A percentile compares a stretch with the other conserved stretches of the same genome.
These are phyloP conservation scores for Scomberomorus guttatus DNA, from an alignment of 2,797 vertebrate species.

Conservation along the genomic window DNA sequence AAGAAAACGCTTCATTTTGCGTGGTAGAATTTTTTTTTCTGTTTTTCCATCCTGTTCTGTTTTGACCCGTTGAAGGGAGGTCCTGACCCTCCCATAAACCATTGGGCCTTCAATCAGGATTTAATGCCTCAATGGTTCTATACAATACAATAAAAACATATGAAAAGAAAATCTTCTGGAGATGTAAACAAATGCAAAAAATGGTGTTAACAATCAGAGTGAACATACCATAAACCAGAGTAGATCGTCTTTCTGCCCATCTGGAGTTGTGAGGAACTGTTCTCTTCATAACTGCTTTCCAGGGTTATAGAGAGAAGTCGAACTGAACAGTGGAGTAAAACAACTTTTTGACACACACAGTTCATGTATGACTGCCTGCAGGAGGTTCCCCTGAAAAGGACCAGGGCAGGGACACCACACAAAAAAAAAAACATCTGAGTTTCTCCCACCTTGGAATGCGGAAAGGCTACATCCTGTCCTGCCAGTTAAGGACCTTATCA, in stretches of 20 bases:
- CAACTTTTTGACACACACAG: background rate
- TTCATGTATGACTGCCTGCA: conserved; percentile 14
- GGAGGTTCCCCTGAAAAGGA: conserved; percentile 5
- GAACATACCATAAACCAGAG: conserved; percentile 86
- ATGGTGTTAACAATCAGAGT: conserved; percentile 73
- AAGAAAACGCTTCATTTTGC: background rate
- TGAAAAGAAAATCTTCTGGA: background rate
- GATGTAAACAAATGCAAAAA: background rate
- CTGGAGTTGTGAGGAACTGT: conserved; percentile 65
- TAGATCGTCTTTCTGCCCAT: conserved; percentile 84
- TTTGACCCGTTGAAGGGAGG: background rate
- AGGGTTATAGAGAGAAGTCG: background rate
- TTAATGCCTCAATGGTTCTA: background rate
- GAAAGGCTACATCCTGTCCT: conserved; percentile 84
- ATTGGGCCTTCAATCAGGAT: background rate
- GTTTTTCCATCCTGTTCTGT: background rate
- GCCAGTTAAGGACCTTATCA: conserved; percentile 68
- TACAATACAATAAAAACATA: background rate
- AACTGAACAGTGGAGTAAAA: background rate
- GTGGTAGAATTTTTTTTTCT: background rate
- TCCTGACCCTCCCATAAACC: background rate
- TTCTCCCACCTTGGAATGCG: conserved; percentile 79
- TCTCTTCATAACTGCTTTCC: conserved; percentile 72
- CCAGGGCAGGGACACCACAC: conserved; percentile 18
- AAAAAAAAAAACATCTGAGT: conserved; percentile 23